Evolutionary conservation across 2,888 invertebrate genomes (phyloP), one percentile per base, ranked within the genome.

Genomic region (Himalopsyche kuldschensis): DNA sequence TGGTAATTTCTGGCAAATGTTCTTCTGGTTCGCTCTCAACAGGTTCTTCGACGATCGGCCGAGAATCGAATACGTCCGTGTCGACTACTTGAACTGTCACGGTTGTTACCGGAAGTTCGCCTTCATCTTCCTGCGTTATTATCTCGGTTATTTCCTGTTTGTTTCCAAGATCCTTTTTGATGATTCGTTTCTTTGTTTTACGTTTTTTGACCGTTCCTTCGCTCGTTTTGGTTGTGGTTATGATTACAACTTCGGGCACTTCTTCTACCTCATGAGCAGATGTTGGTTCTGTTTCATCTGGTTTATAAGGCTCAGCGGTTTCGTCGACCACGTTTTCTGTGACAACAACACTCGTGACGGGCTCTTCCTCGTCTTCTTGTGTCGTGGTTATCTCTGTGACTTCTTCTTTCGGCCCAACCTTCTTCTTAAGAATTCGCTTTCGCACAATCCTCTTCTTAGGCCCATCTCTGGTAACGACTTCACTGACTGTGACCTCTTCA

Each of bases 131-230:
- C 55, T 89, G 88, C 79, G 91, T 90, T 24, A 89, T 87, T 48
- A 89, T 89, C 87, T 89, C 89, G n/a, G 91, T 90, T 63, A 89
- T 88, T 86, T 91, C 91, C 84, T 89, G 88, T 82, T 90, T 90
- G 0, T 87, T 87, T 2, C 90, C 91, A 80, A 89, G 89, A 82
- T 86, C 86, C 80, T 87, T 88, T 80, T 87, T 88, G 90, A 85
- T 89, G 90, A 84, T 91, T 87, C 69, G 91, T 90, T 88, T 91
- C 85, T 88, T 90, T 48, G 88, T 88, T 1, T 88, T 86, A 86
- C 78, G 87, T 79, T 87, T 88, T 80, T 87, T 88, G 6, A 87
- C 86, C 41, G 86, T 83, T 87, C 89, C 89, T 63, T 89, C 87
- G 32, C 88, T 88, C 17, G 87, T 87, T 27, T 81, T 63, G 87